Conservation (phyloP, 2,888 invertebrate species). For the Papilio demoleus region DNA sequence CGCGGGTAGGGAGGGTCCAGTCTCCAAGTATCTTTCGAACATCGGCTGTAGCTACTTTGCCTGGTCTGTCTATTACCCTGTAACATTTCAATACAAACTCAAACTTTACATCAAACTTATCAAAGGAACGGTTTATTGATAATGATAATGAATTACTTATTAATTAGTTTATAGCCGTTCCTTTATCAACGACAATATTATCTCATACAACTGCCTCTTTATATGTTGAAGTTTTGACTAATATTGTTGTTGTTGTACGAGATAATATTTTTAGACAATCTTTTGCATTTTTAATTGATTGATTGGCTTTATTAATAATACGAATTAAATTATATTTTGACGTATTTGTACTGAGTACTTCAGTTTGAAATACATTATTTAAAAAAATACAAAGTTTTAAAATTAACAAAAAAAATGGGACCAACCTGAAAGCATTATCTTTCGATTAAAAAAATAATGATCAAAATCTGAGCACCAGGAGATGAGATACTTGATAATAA, state of each 20-base stretch:
- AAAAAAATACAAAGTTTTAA: too few species aligned
- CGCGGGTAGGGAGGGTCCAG: slow-evolving; percentile 75
- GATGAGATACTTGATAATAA: too few species aligned
- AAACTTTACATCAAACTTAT: slow-evolving; percentile 54
- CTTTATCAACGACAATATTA: slow-evolving; percentile 48
- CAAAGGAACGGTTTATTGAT: slow-evolving; percentile 55
- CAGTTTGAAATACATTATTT: background rate
- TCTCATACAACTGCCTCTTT: slow-evolving; percentile 43
- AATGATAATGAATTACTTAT: slow-evolving; percentile 23
- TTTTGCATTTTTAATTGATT: background rate
- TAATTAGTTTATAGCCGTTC: slow-evolving; percentile 40
- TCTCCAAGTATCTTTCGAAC: slow-evolving; percentile 79
- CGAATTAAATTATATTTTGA: background rate
- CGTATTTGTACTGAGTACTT: background rate
- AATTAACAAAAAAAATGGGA: too few species aligned
- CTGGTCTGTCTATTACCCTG: slow-evolving; percentile 64
- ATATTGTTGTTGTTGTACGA: slow-evolving; percentile 5
- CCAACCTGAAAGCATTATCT: too few species aligned
- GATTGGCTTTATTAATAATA: background rate
- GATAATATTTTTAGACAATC: background rate
- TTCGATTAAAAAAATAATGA: too few species aligned
- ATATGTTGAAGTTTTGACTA: background rate
- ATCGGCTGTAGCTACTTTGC: slow-evolving; percentile 64
- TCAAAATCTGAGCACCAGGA: too few species aligned
- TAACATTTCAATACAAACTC: slow-evolving; percentile 57